Percentiles rank a stretch among this genome's conserved stretches.
Evolutionary conservation across 2,113 vertebrate genomes (phyloP).

Genomic region (Psophia crepitans): DNA sequence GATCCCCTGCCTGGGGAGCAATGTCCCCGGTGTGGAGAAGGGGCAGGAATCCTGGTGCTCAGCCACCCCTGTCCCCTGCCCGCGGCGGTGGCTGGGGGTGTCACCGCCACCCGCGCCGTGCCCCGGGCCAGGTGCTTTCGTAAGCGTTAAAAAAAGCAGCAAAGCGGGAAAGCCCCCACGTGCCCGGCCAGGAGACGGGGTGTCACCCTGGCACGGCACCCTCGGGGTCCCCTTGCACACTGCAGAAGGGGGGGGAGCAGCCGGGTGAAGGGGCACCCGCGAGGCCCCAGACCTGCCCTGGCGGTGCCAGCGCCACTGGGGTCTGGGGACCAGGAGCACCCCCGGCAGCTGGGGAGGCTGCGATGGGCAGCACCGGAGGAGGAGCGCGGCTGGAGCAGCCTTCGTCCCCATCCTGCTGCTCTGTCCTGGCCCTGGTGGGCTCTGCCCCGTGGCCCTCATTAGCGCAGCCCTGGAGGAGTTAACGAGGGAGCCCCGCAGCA

Average conservation of each 20-base stretch:
- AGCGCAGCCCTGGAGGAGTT: not conserved
- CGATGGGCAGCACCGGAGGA: not conserved
- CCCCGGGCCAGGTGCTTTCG: not conserved
- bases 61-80: not conserved
- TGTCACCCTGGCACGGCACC: not conserved
- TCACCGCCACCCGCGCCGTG: not conserved
- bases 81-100: not conserved
- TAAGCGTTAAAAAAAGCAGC: not conserved
- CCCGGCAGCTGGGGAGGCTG: fast-evolving
- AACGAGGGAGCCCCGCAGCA: not conserved
- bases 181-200: not conserved
- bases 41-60: not conserved
- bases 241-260: not conserved
- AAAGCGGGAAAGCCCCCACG: not conserved
- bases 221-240: fast-evolving
- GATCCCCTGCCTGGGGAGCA: not conserved
- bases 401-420: not conserved
- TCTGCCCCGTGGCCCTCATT: not conserved
- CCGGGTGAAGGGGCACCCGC: not conserved
- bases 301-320: not conserved
- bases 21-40: not conserved
- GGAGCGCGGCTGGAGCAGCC: not conserved
- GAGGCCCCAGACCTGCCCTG: not conserved
- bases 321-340: not conserved
- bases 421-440: not conserved